Conservation (phyloP, 1,140 invertebrate genomes). For the Nymphalis io region DNA sequence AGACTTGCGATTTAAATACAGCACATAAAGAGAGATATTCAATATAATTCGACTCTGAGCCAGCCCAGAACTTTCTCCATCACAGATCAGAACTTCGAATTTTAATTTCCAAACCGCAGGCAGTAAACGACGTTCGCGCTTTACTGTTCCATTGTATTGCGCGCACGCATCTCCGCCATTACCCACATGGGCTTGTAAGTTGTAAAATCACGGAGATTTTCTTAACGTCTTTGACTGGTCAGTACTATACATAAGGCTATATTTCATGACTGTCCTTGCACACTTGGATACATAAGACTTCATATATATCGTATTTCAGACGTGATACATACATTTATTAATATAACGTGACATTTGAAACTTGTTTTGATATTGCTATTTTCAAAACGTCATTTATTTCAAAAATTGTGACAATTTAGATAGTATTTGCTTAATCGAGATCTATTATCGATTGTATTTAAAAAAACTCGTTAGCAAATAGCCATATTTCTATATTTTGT, state of each 20-base stretch:
- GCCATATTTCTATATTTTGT: neutral
- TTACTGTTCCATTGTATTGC: conserved; percentile 71
- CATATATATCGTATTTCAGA: neutral
- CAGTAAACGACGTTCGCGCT: conserved; percentile 69
- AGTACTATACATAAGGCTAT: conserved; percentile 14
- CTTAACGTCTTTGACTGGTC: conserved; percentile 41
- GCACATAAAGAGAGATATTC: neutral
- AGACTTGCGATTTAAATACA: too few species aligned
- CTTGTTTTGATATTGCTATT: neutral
- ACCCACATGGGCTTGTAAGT: conserved; percentile 58
- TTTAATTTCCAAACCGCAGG: conserved; percentile 78
- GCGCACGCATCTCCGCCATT: conserved; percentile 53
- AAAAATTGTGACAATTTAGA: neutral
- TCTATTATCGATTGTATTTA: too few species aligned
- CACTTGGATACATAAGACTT: conserved; percentile 2
- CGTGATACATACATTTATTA: neutral
- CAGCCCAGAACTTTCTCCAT: conserved; percentile 37
- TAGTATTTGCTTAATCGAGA: too few species aligned
- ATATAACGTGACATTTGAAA: neutral
- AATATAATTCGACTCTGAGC: conserved; percentile 3
- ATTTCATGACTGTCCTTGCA: neutral
- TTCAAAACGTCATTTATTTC: neutral
- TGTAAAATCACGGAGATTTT: conserved; percentile 56
- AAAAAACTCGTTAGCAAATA: neutral
- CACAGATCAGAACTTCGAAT: conserved; percentile 62